Conservation (phyloP, 2,797 vertebrate genomes). For the Liasis olivaceus region DNA sequence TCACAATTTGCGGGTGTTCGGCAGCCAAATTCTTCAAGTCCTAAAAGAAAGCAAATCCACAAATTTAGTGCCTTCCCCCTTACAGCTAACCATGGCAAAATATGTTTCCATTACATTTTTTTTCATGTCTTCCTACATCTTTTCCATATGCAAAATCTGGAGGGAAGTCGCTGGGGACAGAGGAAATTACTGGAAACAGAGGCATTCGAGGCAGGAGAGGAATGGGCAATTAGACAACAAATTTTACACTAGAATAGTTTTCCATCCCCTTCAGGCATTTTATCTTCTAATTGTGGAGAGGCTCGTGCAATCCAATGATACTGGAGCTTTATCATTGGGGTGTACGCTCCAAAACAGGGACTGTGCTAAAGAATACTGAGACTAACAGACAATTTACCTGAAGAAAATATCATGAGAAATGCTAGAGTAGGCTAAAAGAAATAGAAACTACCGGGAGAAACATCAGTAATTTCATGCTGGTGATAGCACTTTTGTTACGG, state of each 20-base stretch:
- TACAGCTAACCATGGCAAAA: not conserved
- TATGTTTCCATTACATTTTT: not conserved
- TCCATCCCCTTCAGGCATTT: not conserved
- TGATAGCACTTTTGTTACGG: no score
- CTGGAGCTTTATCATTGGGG: no score
- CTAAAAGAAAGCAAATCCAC: not conserved
- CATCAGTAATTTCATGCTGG: no score
- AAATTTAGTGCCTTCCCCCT: not conserved
- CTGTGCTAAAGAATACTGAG: not conserved
- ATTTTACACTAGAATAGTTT: not conserved
- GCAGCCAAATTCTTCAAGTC: conserved; percentile 18
- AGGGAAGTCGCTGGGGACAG: not conserved
- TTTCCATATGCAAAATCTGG: not conserved
- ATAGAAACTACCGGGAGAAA: no score
- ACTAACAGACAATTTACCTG: not conserved
- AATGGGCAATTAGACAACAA: not conserved
- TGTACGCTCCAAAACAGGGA: not conserved
- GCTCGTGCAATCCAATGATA: not conserved
- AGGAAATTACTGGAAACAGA: not conserved
- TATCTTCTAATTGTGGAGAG: not conserved
- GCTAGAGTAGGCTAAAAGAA: no score
- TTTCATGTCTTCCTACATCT: not conserved
- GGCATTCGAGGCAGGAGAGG: not conserved
- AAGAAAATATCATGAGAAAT: no score
- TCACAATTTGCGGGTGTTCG: not conserved